Base-by-base conservation (phyloP, 2,888 invertebrate genomes). In the Acholoe squamosa region DNA sequence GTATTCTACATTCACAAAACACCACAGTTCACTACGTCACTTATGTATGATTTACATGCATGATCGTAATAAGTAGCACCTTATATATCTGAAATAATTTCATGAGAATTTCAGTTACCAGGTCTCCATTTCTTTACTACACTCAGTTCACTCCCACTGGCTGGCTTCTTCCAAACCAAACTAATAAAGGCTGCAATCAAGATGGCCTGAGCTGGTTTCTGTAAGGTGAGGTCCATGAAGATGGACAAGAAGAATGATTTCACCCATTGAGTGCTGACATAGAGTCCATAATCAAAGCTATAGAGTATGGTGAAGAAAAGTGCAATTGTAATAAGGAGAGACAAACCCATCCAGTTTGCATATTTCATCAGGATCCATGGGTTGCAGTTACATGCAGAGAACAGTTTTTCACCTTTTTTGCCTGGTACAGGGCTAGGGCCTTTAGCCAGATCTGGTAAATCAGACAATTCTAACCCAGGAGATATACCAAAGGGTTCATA, bases 141-240 rank as follows among this genome's bases (percentile, higher is more conserved):
- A 3, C 19, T 25, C 5, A 71, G 28, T 14, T 71, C 71, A 5
- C 25, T 31, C 0, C 28, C 71, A 28, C 25, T 25, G 28, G 28
- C 84, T 10, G 86, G 77, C 43, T 56, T 91, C 77, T 90, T 84
- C 33, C 67, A 52, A 12, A 91, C 34, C 25, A 91, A 61, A 28
- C 86, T 91, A 28, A 91, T 28, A 76, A 90, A 61, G 5, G 90
- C 25, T 19, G 91, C 91, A 31, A 90, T 14, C 12, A 33, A 67
- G 10, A 91, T n/a, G n/a, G 94, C 95, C 92, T 95, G 94, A 16
- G 94, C 90, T 0, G 95, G 95, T 89, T 95, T 94, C 0, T 93
- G 93, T 22, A 95, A 52, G n/a, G 94, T 91, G 0, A 94, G 91
- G 0, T 94, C 94, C 0, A 93, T 93, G 80, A 95, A 93, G 91